These are phyloP conservation scores for Lycophotia porphyrea DNA, from an alignment of 2,888 invertebrate genomes.

Conservation along the genomic window DNA sequence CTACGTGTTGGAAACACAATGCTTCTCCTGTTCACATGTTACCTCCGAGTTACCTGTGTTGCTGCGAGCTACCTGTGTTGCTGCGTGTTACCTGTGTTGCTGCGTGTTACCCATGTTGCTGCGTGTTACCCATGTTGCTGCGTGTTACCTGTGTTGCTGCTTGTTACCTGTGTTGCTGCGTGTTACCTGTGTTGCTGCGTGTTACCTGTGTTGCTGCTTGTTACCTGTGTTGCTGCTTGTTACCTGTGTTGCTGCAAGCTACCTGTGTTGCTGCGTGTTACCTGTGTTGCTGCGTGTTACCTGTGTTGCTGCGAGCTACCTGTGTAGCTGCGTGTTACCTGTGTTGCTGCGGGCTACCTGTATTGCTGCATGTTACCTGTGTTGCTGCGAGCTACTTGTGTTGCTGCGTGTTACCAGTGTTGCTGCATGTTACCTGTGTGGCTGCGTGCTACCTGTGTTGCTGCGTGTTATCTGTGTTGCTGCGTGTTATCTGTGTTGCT, in stretches of 20 bases:
- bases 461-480: not conserved
- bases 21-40: not conserved
- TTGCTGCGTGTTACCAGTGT: not conserved
- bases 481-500: not conserved
- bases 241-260: not conserved
- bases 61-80: too few relatives aligned
- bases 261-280: not conserved
- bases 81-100: not conserved
- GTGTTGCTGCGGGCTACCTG: not conserved
- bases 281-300: not conserved
- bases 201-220: not conserved
- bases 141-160: too few relatives aligned
- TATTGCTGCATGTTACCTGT: not conserved
- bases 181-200: too few relatives aligned
- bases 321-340: not conserved
- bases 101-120: not conserved
- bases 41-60: too few relatives aligned
- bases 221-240: too few relatives aligned
- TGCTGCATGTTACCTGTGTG: not conserved
- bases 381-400: not conserved
- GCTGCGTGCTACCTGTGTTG: not conserved
- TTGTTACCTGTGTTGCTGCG: too few relatives aligned
- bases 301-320: not conserved
- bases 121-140: too few relatives aligned
- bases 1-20: not conserved